phyloP scores from a whole-genome alignment of 1,140 invertebrate genomes.

The Drosophila parvula region DNA sequence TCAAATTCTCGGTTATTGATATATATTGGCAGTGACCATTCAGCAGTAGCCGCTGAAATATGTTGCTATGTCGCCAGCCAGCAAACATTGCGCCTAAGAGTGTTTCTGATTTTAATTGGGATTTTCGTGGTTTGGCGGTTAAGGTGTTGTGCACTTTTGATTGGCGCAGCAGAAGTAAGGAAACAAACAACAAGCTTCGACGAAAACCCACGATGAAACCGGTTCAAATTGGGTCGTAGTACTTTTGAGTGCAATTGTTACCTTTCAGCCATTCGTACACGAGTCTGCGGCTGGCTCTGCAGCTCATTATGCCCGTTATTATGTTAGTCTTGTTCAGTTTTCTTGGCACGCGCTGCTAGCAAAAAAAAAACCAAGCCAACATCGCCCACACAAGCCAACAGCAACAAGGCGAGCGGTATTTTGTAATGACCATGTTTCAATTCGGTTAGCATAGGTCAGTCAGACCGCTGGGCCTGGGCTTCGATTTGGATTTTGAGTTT shows the following conservation, averaged over 20 bases:
- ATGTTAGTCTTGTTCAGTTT: slow-evolving; percentile 76
- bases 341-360: slow-evolving; percentile 73
- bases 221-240: slow-evolving; percentile 82
- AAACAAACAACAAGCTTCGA: slow-evolving; percentile 34
- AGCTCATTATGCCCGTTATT: slow-evolving; percentile 72
- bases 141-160: slow-evolving; percentile 19
- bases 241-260: slow-evolving; percentile 83
- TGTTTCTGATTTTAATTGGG: slow-evolving; percentile 18
- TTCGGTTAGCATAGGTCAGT: slow-evolving; percentile 75
- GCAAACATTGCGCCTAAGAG: slow-evolving; percentile 40
- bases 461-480: slow-evolving; percentile 6
- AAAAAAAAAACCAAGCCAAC: slow-evolving; percentile 31
- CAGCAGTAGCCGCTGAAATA: neutral
- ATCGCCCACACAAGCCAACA: slow-evolving; percentile 27
- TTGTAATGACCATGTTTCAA: slow-evolving; percentile 66
- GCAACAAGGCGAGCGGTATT: slow-evolving; percentile 41
- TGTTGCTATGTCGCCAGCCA: neutral
- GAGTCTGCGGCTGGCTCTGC: slow-evolving; percentile 37
- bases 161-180: slow-evolving; percentile 34
- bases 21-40: neutral
- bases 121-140: slow-evolving; percentile 23
- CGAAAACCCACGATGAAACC: slow-evolving; percentile 59
- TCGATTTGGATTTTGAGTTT: slow-evolving; percentile 15
- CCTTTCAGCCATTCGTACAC: slow-evolving; percentile 54
- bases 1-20: slow-evolving; percentile 50